phyloP scores from a whole-genome alignment of 2,888 invertebrate species.

The Pristionchus exspectatus region DNA sequence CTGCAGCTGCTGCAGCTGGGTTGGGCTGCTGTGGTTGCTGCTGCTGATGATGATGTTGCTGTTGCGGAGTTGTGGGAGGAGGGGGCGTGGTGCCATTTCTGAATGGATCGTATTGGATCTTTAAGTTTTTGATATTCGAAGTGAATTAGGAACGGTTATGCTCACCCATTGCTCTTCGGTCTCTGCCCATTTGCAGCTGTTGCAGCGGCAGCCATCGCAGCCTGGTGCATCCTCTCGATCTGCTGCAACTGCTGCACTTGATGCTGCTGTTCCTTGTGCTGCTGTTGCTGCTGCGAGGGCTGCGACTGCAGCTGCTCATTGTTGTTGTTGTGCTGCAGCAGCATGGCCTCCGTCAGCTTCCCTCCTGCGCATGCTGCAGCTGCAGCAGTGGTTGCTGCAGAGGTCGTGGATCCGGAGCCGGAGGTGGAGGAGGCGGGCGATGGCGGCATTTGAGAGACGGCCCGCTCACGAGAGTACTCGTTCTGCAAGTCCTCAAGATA shows the following conservation, averaged over 20 bases:
- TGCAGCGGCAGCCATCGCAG: background rate
- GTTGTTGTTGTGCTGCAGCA: constrained; percentile 38
- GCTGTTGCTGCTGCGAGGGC: constrained; percentile 12
- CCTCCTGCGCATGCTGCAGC: background rate
- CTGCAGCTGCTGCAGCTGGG: background rate
- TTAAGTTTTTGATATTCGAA: too few species aligned
- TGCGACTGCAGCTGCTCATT: background rate
- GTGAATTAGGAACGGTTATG: too few species aligned
- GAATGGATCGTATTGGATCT: background rate
- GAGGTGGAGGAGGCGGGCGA: constrained; percentile 55
- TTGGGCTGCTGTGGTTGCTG: constrained; percentile 37
- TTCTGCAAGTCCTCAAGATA: constrained; percentile 57
- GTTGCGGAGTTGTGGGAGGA: background rate
- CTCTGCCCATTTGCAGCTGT: background rate
- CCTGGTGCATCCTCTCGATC: constrained; percentile 25
- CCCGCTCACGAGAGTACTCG: constrained; percentile 66
- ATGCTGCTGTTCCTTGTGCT: background rate
- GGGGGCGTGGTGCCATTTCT: background rate
- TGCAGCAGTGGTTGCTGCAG: background rate
- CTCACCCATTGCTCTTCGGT: constrained; percentile 7
- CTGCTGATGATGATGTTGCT: background rate
- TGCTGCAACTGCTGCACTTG: background rate
- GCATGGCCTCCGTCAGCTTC: constrained; percentile 33
- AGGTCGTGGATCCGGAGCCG: background rate
- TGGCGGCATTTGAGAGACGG: constrained; percentile 47